A percentile compares a stretch with the other conserved stretches of the same genome.
Evolutionary conservation across 1,140 invertebrate species (phyloP).

Genomic region (Micrasema minimum): DNA sequence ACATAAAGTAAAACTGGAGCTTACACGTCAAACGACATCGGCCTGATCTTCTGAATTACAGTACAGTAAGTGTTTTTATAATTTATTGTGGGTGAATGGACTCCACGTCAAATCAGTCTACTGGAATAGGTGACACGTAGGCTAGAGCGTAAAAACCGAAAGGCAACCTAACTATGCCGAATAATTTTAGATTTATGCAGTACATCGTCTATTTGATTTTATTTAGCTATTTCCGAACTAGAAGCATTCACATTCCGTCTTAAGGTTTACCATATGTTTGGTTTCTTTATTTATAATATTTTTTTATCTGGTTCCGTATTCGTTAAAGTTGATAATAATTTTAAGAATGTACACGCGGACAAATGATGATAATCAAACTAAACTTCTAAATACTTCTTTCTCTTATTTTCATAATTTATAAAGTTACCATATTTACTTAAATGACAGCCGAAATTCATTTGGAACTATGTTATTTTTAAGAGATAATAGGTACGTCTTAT

Average conservation of each 20-base stretch:
- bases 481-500: background rate
- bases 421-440: background rate
- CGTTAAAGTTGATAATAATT: background rate
- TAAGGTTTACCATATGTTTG: conserved; percentile 44
- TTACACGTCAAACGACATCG: conserved; percentile 42
- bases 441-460: background rate
- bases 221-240: conserved; percentile 9
- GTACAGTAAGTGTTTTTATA: conserved; percentile 44
- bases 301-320: conserved; percentile 5
- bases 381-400: no score
- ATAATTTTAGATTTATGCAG: conserved; percentile 18
- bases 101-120: conserved; percentile 48
- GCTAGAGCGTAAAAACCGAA: conserved; percentile 34
- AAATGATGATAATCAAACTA: background rate
- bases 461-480: background rate
- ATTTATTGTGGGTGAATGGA: conserved; percentile 44
- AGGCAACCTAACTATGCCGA: conserved; percentile 19
- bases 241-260: conserved; percentile 8
- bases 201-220: background rate
- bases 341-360: conserved; percentile 16
- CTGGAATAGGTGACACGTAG: conserved; percentile 47
- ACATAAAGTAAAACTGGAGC: conserved; percentile 45
- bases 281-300: conserved; percentile 24
- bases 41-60: conserved; percentile 47
- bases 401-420: no score